Percentiles rank a stretch among this genome's conserved stretches.
Evolutionary conservation across 2,888 invertebrate species (phyloP).

Genomic region (Chromoteleia sp.): DNA sequence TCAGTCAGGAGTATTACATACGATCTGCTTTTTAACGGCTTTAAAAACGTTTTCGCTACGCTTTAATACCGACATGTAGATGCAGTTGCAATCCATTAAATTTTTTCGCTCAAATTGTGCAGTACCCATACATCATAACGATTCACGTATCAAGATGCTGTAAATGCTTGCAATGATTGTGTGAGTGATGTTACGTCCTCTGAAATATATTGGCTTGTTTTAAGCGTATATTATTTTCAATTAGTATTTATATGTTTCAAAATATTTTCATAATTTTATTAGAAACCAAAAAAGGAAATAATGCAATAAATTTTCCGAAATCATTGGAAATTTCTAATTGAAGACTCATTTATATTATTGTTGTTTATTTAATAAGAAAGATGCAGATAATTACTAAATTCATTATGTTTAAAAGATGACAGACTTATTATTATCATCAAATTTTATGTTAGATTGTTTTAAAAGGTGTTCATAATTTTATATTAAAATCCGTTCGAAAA

Average conservation of each 20-base stretch:
- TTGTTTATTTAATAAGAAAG: no score
- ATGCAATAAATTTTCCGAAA: no score
- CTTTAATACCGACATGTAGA: conserved; percentile 46
- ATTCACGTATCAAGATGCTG: conserved; percentile 40
- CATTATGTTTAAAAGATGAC: no score
- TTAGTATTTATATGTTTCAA: background rate
- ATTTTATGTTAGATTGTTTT: no score
- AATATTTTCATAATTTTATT: background rate
- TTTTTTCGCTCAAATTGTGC: conserved; percentile 43
- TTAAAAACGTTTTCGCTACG: conserved; percentile 35
- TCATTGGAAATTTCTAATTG: no score
- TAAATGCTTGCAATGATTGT: conserved; percentile 38
- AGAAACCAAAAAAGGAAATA: background rate
- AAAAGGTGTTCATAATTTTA: conserved; percentile 13
- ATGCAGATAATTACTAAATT: no score
- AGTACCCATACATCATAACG: conserved; percentile 36
- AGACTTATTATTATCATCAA: no score
- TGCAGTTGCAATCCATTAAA: conserved; percentile 51
- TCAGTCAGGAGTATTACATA: conserved; percentile 22
- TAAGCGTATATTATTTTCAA: conserved; percentile 12
- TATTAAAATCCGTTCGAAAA: conserved; percentile 4
- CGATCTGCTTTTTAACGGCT: conserved; percentile 35
- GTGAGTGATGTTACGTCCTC: conserved; percentile 33
- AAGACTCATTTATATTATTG: no score
- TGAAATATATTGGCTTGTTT: conserved; percentile 31